A percentile compares a stretch with the other conserved stretches of the same genome.
Conservation (phyloP, 2,888 invertebrate genomes). For the Microctonus brassicae region DNA sequence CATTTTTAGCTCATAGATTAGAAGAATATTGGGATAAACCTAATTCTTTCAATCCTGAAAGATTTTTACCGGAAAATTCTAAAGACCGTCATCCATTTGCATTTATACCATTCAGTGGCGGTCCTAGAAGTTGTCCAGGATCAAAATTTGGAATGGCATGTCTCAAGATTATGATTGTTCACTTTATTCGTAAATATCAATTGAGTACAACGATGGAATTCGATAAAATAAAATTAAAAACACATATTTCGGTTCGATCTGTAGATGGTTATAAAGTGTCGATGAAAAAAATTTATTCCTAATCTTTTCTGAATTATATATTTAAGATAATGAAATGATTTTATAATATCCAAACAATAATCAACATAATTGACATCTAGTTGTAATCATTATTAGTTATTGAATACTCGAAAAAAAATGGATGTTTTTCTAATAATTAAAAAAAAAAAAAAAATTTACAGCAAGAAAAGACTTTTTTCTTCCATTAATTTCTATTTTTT, state of each 20-base stretch:
- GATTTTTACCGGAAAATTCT: slow-evolving; percentile 50
- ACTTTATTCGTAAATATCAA: slow-evolving; percentile 46
- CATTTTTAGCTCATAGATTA: slow-evolving; percentile 47
- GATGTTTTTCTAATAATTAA: too few relatives aligned
- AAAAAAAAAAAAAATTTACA: too few relatives aligned
- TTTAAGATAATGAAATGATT: too few relatives aligned
- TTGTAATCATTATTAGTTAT: too few relatives aligned
- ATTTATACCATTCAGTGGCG: slow-evolving; percentile 48
- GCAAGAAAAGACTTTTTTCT: too few relatives aligned
- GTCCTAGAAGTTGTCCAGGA: slow-evolving; percentile 42
- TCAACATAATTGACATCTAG: too few relatives aligned
- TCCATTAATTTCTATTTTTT: too few relatives aligned
- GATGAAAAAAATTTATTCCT: slow-evolving; percentile 39
- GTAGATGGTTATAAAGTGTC: slow-evolving; percentile 45
- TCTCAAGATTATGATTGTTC: slow-evolving; percentile 48
- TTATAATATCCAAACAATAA: too few relatives aligned
- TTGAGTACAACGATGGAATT: slow-evolving; percentile 33
- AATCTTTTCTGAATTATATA: too few relatives aligned
- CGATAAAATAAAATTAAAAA: slow-evolving; percentile 44
- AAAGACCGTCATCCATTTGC: slow-evolving; percentile 49
- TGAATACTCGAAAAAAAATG: too few relatives aligned
- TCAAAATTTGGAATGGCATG: slow-evolving; percentile 49
- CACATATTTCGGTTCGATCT: slow-evolving; percentile 48
- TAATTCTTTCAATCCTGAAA: slow-evolving; percentile 50
- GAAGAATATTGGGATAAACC: slow-evolving; percentile 50